Conservation (phyloP, 2,113 vertebrate genomes). For the Taurulus bubalis region DNA sequence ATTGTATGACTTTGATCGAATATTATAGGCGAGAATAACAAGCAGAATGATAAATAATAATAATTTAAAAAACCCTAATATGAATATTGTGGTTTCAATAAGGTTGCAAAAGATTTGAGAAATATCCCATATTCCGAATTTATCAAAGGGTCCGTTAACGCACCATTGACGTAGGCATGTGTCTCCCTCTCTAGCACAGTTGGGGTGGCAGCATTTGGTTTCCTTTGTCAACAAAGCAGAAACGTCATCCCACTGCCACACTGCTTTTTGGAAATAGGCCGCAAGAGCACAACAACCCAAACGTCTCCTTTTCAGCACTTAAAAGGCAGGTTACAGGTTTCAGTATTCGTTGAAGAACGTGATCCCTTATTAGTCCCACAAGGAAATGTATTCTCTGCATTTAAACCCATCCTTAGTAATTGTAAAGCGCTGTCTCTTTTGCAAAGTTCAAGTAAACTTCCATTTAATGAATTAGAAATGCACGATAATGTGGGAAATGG, state of each 20-base stretch:
- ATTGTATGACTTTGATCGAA: background rate
- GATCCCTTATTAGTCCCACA: too few species aligned
- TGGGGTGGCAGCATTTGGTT: background rate
- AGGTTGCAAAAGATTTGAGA: background rate
- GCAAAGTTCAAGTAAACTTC: background rate
- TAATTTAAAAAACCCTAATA: background rate
- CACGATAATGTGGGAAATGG: background rate
- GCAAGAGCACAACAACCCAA: background rate
- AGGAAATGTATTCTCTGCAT: too few species aligned
- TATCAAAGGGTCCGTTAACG: slow-evolving; percentile 15
- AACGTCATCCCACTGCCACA: background rate
- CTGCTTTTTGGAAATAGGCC: background rate
- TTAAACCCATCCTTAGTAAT: too few species aligned
- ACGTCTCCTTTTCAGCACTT: background rate
- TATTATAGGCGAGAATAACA: background rate
- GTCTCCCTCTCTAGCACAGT: slow-evolving; percentile 17
- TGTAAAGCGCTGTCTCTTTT: too few species aligned
- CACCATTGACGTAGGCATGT: slow-evolving; percentile 35
- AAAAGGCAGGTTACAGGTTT: background rate
- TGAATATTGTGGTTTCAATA: background rate
- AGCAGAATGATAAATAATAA: background rate
- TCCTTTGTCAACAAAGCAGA: slow-evolving; percentile 2
- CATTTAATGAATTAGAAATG: background rate
- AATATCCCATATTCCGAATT: background rate
- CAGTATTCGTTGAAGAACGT: background rate